phyloP scores from a whole-genome alignment of 2,113 vertebrate genomes.

The Jacana jacana region DNA sequence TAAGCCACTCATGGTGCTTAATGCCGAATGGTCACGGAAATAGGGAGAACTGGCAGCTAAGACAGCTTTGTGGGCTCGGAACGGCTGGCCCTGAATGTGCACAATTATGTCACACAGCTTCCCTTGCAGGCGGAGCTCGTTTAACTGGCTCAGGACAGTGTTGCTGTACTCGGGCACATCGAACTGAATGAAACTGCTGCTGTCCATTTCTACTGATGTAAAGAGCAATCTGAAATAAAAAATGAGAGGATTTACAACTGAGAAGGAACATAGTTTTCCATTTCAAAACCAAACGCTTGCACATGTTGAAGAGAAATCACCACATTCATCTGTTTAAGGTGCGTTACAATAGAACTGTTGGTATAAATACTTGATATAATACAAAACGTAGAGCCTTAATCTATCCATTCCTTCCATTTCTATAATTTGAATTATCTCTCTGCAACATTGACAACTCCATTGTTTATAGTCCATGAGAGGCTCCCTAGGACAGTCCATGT shows the following conservation, averaged over 20 bases:
- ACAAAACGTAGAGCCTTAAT: neutral
- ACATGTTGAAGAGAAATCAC: neutral
- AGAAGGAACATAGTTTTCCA: neutral
- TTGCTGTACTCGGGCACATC: conserved; percentile 99
- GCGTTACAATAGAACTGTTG: neutral
- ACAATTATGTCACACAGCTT: conserved; percentile 98
- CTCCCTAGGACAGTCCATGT: neutral
- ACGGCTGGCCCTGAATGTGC: conserved; percentile 97
- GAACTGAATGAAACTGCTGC: conserved; percentile 96
- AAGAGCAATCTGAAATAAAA: conserved; percentile 70
- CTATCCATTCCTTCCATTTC: neutral
- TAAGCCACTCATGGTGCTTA: conserved; percentile 98
- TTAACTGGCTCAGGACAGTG: conserved; percentile 95
- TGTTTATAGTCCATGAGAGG: neutral
- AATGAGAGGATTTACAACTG: neutral
- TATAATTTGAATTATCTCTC: neutral
- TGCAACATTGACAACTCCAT: neutral
- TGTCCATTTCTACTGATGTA: conserved; percentile 90
- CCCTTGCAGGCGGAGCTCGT: conserved; percentile 94
- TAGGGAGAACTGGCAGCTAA: conserved; percentile 96
- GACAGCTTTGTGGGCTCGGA: conserved; percentile 96
- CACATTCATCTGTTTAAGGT: neutral
- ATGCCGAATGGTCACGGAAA: conserved; percentile 96
- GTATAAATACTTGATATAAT: neutral
- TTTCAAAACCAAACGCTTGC: neutral